phyloP scores from a whole-genome alignment of 2,888 invertebrate genomes.

The Entomobrya proxima region DNA sequence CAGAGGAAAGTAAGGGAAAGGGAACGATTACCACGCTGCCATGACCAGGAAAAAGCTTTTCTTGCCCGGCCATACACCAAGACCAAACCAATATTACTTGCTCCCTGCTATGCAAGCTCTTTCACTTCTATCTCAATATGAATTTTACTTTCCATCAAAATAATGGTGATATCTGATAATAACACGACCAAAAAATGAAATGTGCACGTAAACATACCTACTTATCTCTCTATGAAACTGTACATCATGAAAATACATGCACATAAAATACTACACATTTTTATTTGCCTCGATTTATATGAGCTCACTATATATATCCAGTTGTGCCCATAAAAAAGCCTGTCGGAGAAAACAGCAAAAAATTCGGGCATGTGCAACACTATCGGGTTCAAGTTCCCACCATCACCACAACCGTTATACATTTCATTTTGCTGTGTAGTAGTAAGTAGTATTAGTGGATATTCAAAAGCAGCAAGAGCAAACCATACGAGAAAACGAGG shows the following conservation, averaged over 20 bases:
- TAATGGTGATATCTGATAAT: background rate
- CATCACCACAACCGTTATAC: conserved; percentile 21
- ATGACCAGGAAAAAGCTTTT: background rate
- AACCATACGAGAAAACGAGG: conserved; percentile 36
- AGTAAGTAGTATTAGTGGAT: background rate
- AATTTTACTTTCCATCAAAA: background rate
- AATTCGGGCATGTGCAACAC: conserved; percentile 60
- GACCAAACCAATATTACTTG: background rate
- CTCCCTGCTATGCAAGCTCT: background rate
- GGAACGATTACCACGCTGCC: background rate
- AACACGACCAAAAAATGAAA: conserved; percentile 9
- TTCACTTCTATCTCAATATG: background rate
- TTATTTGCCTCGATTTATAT: background rate
- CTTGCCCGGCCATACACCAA: background rate
- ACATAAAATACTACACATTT: too few species aligned
- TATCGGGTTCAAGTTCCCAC: conserved; percentile 12
- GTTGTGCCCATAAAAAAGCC: background rate
- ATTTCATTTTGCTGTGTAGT: background rate
- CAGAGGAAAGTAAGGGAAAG: background rate
- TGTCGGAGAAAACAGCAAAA: conserved; percentile 46
- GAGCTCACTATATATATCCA: background rate
- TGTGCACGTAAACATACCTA: conserved; percentile 3
- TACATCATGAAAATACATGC: background rate
- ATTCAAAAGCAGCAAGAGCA: background rate
- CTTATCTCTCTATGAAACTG: background rate